These are phyloP conservation scores for Calameuta filiformis DNA, from an alignment of 2,888 invertebrate genomes.

Conservation along the genomic window DNA sequence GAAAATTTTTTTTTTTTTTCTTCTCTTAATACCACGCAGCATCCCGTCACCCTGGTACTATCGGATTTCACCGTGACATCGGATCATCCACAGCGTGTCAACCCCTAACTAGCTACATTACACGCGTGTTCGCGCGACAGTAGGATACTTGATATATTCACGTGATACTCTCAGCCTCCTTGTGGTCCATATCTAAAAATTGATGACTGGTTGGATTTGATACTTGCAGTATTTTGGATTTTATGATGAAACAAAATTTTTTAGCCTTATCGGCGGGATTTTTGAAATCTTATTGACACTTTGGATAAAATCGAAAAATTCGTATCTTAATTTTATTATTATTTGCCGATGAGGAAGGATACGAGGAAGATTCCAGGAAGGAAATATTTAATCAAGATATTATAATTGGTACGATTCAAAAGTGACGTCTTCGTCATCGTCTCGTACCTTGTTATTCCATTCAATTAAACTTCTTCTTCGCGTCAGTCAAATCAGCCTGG, in stretches of 20 bases:
- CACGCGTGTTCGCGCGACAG: conserved; percentile 24
- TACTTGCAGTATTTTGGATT: background rate
- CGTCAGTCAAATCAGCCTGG: conserved; percentile 33
- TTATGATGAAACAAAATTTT: background rate
- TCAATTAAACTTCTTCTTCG: conserved; percentile 47
- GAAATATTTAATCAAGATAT: conserved; percentile 56
- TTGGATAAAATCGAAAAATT: background rate
- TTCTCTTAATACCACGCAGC: background rate
- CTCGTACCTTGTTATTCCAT: conserved; percentile 44
- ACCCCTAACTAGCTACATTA: conserved; percentile 3
- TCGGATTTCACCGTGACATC: conserved; percentile 8
- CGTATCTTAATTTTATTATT: background rate
- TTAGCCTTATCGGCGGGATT: background rate
- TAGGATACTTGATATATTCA: conserved; percentile 18
- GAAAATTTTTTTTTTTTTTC: background rate
- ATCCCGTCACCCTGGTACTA: background rate
- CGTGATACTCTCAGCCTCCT: background rate
- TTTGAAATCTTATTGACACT: background rate
- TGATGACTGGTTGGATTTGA: background rate
- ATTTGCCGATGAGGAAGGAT: background rate
- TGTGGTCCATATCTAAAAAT: background rate
- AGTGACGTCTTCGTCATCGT: conserved; percentile 52
- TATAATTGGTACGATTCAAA: conserved; percentile 61
- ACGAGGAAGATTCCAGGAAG: conserved; percentile 55
- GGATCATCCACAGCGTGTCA: conserved; percentile 8